phyloP scores from a whole-genome alignment of 1,140 invertebrate species.

The Drosophila truncata region DNA sequence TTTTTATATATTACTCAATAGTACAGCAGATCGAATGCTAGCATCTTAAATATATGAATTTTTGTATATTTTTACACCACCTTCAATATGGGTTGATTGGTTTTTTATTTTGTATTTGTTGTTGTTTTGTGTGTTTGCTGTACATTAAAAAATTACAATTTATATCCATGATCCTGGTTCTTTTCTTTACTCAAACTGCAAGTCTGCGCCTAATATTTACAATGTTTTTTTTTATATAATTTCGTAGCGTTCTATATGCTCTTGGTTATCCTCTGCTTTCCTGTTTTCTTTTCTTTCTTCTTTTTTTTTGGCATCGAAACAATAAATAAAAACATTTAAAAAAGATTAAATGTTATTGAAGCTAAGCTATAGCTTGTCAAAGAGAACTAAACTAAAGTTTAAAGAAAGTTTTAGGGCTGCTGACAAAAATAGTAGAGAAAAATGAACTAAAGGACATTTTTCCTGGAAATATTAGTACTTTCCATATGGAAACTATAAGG shows the following conservation, averaged over 20 bases:
- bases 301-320: slow-evolving; percentile 56
- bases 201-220: slow-evolving; percentile 48
- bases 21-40: slow-evolving; percentile 56
- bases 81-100: slow-evolving; percentile 23
- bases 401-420: background rate
- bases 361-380: slow-evolving; percentile 5
- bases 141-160: slow-evolving; percentile 52
- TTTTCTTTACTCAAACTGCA: slow-evolving; percentile 15
- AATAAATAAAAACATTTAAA: slow-evolving; percentile 36
- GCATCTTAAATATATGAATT: slow-evolving; percentile 47
- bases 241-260: slow-evolving; percentile 40
- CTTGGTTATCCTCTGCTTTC: slow-evolving; percentile 8
- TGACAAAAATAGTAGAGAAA: background rate
- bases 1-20: slow-evolving; percentile 68
- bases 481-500: slow-evolving; percentile 13
- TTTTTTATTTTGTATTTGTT: slow-evolving; percentile 2
- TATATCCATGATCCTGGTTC: slow-evolving; percentile 25
- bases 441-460: background rate
- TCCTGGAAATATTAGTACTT: background rate
- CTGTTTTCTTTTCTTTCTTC: slow-evolving; percentile 6
- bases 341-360: slow-evolving; percentile 20
- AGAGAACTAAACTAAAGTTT: slow-evolving; percentile 12
- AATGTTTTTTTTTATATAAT: slow-evolving; percentile 23
- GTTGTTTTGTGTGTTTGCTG: slow-evolving; percentile 42
- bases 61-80: slow-evolving; percentile 24